Percentiles rank a stretch among this genome's conserved stretches.
These are phyloP conservation scores for Cryptocephalus moraei DNA, from an alignment of 2,888 invertebrate species.

Conservation along the genomic window DNA sequence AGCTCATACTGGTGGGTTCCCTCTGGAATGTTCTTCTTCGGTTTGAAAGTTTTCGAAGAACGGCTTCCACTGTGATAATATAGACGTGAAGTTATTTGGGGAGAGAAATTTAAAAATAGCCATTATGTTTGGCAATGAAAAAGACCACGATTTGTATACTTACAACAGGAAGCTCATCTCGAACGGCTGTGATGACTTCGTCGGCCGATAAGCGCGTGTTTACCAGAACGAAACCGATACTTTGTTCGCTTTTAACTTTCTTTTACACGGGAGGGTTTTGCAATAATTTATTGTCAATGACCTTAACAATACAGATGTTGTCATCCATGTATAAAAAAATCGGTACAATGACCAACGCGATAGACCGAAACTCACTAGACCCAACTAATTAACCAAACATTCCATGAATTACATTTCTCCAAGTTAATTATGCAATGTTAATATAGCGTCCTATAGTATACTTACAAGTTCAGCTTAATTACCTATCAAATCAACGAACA, in stretches of 20 bases:
- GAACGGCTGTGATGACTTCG: background rate
- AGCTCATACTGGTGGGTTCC: constrained; percentile 98
- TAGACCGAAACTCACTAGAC: background rate
- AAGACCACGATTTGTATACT: constrained; percentile 33
- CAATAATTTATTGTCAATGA: constrained; percentile 27
- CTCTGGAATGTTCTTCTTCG: constrained; percentile 97
- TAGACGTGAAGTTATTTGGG: constrained; percentile 1
- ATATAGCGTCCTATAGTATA: no score
- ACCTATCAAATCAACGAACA: no score
- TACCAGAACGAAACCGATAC: background rate
- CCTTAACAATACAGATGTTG: constrained; percentile 17
- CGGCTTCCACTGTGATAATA: constrained; percentile 61
- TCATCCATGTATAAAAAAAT: constrained; percentile 14
- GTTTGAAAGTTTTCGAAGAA: constrained; percentile 95
- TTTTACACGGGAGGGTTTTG: constrained; percentile 1
- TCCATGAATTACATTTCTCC: no score
- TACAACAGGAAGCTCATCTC: constrained; percentile 50
- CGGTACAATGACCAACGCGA: background rate
- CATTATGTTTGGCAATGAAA: constrained; percentile 1
- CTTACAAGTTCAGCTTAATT: no score
- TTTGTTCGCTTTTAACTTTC: background rate
- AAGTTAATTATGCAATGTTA: no score
- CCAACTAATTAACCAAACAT: background rate
- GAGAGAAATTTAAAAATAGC: constrained; percentile 2
- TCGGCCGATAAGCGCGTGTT: no score